These are phyloP conservation scores for Sinocyclocheilus rhinocerous DNA, from an alignment of 2,113 vertebrate genomes.

Conservation along the genomic window DNA sequence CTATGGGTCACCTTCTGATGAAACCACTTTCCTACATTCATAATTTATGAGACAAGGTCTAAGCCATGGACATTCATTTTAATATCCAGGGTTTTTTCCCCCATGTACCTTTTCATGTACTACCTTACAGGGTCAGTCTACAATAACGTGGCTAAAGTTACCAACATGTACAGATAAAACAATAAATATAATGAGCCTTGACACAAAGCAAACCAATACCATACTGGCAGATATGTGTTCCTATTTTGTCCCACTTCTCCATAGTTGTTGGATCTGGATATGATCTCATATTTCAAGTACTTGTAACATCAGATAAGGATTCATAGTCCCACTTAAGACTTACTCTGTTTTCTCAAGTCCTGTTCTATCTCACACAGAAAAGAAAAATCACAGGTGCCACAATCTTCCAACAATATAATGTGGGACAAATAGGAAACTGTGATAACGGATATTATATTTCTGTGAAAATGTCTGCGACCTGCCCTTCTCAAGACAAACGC, in stretches of 20 bases:
- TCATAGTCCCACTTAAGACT: constrained; percentile 31
- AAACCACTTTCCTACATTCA: constrained; percentile 20
- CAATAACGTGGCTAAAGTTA: neutral
- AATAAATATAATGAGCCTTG: constrained; percentile 10
- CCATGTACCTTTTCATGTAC: neutral
- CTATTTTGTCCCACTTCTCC: constrained; percentile 31
- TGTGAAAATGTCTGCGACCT: constrained; percentile 42
- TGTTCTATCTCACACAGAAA: constrained; percentile 52
- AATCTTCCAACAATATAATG: constrained; percentile 46
- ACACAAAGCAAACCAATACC: constrained; percentile 13
- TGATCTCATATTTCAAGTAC: constrained; percentile 57
- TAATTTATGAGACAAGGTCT: constrained; percentile 31
- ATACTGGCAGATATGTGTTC: neutral
- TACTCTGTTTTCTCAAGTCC: constrained; percentile 30
- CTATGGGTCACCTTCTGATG: constrained; percentile 18
- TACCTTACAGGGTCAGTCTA: constrained; percentile 4
- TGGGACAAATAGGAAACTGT: constrained; percentile 32
- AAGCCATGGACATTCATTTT: neutral
- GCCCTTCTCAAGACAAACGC: constrained; percentile 22
- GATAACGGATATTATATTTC: constrained; percentile 58
- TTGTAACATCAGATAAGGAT: constrained; percentile 56
- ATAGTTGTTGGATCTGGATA: constrained; percentile 42
- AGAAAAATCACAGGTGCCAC: constrained; percentile 61
- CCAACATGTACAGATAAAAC: constrained; percentile 1
- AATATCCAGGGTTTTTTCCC: neutral